Base-by-base conservation (phyloP, 2,113 vertebrate species). In the Equus przewalskii region DNA sequence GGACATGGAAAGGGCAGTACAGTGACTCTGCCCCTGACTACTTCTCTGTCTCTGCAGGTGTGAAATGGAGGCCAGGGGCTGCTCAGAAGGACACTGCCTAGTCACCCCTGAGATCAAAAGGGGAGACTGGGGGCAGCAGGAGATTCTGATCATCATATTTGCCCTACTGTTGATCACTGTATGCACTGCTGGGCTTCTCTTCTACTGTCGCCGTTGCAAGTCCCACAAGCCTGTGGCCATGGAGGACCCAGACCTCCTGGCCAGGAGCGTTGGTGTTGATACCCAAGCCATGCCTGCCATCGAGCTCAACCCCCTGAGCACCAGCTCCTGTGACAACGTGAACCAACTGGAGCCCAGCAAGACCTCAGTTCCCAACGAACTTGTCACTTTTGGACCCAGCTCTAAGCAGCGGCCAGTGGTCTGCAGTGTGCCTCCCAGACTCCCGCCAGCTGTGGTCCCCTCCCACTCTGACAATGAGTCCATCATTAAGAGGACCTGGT, bases 401-500 rank as follows among this genome's bases (percentile, higher is more conserved):
- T 98, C 98, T 0, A 97, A 97, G 54, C 98, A 98, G 0, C 99
- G 99, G 97, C 98, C 98, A 0, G 99, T 99, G 0, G 99, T 99
- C 94, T 99, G 99, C 98, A 99, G 99, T 0, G 99, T 99, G 92
- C 99, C 99, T 24, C 99, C 99, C 36, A 99, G 99, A 97, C 99
- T 99, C 54, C 99, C 99, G 0, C 98, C 98, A 0, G 96, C 98
- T 0, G 98, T 98, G 0, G 99, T 99, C 0, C 98, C 99, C 0
- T 99, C 99, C 94, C 99, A 98, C 97, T 99, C 99, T 0, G 99
- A 99, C 98, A 99, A 99, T 0, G 99, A 99, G 96, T 99, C 99
- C 70, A 98, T 99, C 98, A 97, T 99, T 97, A 99, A 99, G 98
- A 99, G 98, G 98, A 99, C 99, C 94, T 99, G 99, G 99, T 99